A percentile compares a stretch with the other conserved stretches of the same genome.
These are phyloP conservation scores for Saiga tatarica DNA, from an alignment of 2,113 vertebrate genomes.

Conservation along the genomic window DNA sequence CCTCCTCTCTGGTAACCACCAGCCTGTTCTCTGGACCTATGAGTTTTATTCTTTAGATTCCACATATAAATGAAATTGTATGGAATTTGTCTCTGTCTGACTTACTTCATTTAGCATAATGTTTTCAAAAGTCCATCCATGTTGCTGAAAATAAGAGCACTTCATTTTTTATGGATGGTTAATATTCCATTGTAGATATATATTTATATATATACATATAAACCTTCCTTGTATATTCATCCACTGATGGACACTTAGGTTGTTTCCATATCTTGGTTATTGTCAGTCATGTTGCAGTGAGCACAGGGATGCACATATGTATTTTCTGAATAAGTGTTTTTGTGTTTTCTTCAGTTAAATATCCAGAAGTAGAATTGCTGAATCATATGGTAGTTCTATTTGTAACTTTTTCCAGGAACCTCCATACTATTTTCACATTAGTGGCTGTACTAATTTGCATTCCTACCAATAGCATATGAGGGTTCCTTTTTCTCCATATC, in stretches of 20 bases:
- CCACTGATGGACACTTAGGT: neutral
- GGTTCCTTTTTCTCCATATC: neutral
- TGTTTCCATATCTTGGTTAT: neutral
- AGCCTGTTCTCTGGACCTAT: neutral
- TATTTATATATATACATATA: too few species aligned
- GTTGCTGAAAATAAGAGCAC: neutral
- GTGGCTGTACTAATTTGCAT: neutral
- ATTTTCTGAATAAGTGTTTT: neutral
- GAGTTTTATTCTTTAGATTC: neutral
- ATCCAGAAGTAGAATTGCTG: neutral
- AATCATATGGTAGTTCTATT: neutral
- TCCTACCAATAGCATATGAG: neutral
- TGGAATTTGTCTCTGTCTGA: neutral
- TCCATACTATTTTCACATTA: neutral
- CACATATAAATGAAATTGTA: neutral
- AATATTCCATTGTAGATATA: neutral
- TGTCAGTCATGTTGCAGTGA: neutral
- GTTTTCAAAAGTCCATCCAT: neutral
- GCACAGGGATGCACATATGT: neutral
- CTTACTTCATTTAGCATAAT: neutral
- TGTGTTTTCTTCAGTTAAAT: neutral
- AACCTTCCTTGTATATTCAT: neutral
- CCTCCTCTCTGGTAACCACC: neutral
- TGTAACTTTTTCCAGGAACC: neutral
- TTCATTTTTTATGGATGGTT: neutral